phyloP scores from a whole-genome alignment of 2,797 vertebrate genomes.

The Thamnophis elegans region DNA sequence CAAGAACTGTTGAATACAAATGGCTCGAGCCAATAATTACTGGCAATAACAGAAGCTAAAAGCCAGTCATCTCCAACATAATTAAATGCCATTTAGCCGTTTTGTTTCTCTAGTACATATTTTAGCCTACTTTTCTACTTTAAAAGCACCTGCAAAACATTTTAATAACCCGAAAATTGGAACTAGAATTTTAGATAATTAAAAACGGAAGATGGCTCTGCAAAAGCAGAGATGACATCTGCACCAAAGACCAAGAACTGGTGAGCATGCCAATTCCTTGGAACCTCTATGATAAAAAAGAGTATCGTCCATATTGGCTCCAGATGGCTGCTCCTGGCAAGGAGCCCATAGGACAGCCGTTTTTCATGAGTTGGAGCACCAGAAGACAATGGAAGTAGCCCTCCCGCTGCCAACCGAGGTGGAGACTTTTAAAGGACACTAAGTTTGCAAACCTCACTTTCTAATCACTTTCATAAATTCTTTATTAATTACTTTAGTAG shows the following conservation, averaged over 20 bases:
- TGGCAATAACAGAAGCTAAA: not conserved
- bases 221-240: not conserved
- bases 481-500: not conserved
- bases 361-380: not conserved
- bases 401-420: not conserved
- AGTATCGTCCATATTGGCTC: not conserved
- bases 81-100: not conserved
- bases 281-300: not conserved
- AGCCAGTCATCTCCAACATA: not conserved
- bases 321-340: not conserved
- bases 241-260: not conserved
- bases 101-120: not conserved
- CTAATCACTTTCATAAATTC: not conserved
- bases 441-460: not conserved
- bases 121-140: not conserved
- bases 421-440: not conserved
- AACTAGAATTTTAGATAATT: not conserved
- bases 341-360: not conserved
- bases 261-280: not conserved
- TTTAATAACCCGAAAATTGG: not conserved
- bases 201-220: not conserved
- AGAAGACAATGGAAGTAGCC: not conserved
- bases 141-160: not conserved
- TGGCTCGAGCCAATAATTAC: not conserved
- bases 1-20: not conserved